Base-by-base conservation (phyloP, 2,797 vertebrate genomes). In the Molossus molossus region DNA sequence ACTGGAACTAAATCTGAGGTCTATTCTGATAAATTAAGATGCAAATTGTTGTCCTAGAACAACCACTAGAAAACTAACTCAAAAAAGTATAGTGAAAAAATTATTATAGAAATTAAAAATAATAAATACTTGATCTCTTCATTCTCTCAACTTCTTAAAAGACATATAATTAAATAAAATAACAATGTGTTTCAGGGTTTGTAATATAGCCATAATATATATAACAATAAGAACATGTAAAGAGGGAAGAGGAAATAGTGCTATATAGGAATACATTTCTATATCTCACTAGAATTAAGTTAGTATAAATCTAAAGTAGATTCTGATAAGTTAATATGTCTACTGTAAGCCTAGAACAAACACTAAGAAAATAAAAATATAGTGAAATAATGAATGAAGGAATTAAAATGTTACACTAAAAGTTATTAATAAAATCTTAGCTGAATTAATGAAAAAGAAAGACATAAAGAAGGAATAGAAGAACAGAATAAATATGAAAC, bases 51-150 rank as follows among this genome's bases (percentile, higher is more conserved):
- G 4, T 37, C 18, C 33, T 53, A 79, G 29, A 80, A 37, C 17
- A 87, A 62, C 13, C 9, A 40, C 7, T 64, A 87, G 50, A 55
- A 64, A 73, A 57, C 27, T 73, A 81, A 81, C 14, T 64, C n/a
- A 33, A 87, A 53, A 72, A 70, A 81, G 25, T 58, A 57, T 58
- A n/a, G 27, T 69, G 23, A 92, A 85, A 77, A 58, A 69, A 92
- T 58, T 29, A 76, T 27, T 45, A 86, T 7, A 85, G 20, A 65
- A 85, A 85, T 76, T 85, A 33, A 48, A 92, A 85, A 75, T 75
- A 70, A 60, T 21, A 67, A n/a, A 67, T 23, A 57, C 20, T 53
- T 77, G 60, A 27, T 69, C 27, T 80, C 37, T 3, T 55, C 80
- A 40, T 33, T 70, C 21, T 37, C 7, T 81, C 29, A 76, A 2